Conservation (phyloP, 1,140 invertebrate genomes). For the Hermatobates lingyangjiaoensis region DNA sequence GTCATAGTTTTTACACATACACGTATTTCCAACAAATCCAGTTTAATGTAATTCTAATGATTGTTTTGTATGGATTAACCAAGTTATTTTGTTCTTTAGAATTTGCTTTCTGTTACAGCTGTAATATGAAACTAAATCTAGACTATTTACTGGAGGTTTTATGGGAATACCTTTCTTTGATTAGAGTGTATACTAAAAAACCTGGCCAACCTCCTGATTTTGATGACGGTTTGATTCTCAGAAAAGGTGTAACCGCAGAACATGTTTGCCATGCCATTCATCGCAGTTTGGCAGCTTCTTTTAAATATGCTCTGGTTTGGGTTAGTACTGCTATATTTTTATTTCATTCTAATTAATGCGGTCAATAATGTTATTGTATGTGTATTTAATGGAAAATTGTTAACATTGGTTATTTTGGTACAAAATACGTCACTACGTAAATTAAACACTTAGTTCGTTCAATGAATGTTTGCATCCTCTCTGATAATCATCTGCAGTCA, state of each 20-base stretch:
- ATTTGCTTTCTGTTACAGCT: slow-evolving; percentile 66
- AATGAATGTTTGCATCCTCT: too few relatives aligned
- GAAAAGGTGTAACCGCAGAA: slow-evolving; percentile 78
- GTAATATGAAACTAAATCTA: slow-evolving; percentile 97
- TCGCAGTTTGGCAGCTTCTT: slow-evolving; percentile 71
- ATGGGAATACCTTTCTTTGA: slow-evolving; percentile 87
- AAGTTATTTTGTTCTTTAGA: too few relatives aligned
- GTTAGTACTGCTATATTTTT: slow-evolving; percentile 26
- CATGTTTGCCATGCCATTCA: slow-evolving; percentile 97
- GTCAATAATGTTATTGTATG: too few relatives aligned
- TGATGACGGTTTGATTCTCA: slow-evolving; percentile 79
- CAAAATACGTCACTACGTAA: neutral
- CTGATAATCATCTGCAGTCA: too few relatives aligned
- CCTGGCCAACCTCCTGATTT: slow-evolving; percentile 92
- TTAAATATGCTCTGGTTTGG: slow-evolving; percentile 97
- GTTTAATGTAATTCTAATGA: neutral
- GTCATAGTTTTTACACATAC: too few relatives aligned
- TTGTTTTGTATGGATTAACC: too few relatives aligned
- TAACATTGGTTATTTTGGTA: neutral
- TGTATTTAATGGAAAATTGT: too few relatives aligned
- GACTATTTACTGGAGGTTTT: slow-evolving; percentile 83
- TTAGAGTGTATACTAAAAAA: slow-evolving; percentile 97
- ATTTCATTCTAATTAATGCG: slow-evolving; percentile 10
- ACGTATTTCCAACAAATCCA: neutral
- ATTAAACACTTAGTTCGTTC: too few relatives aligned